A percentile compares a stretch with the other conserved stretches of the same genome.
Evolutionary conservation across 1,140 invertebrate species (phyloP).

Genomic region (Antheraea pernyi): DNA sequence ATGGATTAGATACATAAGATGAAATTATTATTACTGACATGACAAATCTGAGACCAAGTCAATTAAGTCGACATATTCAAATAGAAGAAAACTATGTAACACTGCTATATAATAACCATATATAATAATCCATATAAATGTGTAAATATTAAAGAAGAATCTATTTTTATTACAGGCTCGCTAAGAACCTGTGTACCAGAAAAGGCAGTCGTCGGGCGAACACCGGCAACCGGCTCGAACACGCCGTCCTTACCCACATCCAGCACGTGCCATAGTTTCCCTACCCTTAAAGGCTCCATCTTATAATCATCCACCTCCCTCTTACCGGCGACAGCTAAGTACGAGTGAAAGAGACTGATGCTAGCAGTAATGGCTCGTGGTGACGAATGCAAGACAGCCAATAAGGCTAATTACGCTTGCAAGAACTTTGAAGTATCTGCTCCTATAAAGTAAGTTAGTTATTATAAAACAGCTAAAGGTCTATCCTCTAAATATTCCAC

Average conservation of each 20-base stretch:
- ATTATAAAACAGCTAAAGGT: background rate
- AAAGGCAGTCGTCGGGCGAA: conserved; percentile 89
- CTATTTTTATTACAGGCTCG: conserved; percentile 80
- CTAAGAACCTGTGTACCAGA: conserved; percentile 85
- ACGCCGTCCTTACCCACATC: conserved; percentile 87
- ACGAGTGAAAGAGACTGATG: conserved; percentile 35
- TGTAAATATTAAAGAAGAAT: background rate
- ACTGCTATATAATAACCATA: too few species aligned
- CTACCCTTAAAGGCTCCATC: conserved; percentile 16
- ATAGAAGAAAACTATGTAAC: too few species aligned
- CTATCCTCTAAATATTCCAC: too few species aligned
- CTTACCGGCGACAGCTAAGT: conserved; percentile 35
- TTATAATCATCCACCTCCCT: conserved; percentile 52
- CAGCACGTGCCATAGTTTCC: conserved; percentile 88
- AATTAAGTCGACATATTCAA: too few species aligned
- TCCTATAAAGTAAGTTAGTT: conserved; percentile 56
- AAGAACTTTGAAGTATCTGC: conserved; percentile 59
- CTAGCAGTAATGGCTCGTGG: conserved; percentile 61
- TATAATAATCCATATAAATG: background rate
- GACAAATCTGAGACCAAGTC: too few species aligned
- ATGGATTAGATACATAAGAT: too few species aligned
- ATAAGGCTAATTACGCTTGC: conserved; percentile 59
- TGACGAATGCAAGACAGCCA: conserved; percentile 68
- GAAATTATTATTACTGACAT: too few species aligned
- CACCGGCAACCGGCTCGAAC: conserved; percentile 88